Percentiles rank a stretch among this genome's conserved stretches.
Conservation (phyloP, 2,113 vertebrate genomes). For the Macquaria australasica region DNA sequence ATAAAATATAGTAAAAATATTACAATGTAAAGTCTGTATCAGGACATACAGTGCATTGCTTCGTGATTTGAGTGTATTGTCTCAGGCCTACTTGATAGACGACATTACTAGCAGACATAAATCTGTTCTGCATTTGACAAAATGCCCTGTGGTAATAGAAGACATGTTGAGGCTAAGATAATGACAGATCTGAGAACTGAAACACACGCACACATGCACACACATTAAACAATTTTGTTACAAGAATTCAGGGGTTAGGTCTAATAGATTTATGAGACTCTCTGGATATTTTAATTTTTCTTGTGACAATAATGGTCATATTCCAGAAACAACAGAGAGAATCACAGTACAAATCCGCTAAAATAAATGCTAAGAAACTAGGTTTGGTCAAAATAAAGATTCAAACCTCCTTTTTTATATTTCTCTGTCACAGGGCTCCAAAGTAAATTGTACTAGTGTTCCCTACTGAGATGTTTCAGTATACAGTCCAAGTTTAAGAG, state of each 20-base stretch:
- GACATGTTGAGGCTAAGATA: conserved; percentile 25
- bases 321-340: neutral
- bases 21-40: neutral
- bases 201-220: neutral
- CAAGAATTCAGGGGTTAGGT: neutral
- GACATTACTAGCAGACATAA: conserved; percentile 13
- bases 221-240: neutral
- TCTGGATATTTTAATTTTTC: neutral
- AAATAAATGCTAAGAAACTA: neutral
- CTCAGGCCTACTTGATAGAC: neutral
- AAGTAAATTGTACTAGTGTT: neutral
- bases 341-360: neutral
- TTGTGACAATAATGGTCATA: neutral
- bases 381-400: neutral
- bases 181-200: conserved; percentile 21
- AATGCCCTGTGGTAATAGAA: neutral
- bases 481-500: neutral
- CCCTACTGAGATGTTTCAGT: neutral
- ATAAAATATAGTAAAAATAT: neutral
- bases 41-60: neutral
- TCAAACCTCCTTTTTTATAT: neutral
- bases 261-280: neutral
- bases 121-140: conserved; percentile 25
- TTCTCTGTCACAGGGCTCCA: neutral
- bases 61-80: neutral